Conservation (phyloP, 2,113 vertebrate species). For the Tringa solitaria region DNA sequence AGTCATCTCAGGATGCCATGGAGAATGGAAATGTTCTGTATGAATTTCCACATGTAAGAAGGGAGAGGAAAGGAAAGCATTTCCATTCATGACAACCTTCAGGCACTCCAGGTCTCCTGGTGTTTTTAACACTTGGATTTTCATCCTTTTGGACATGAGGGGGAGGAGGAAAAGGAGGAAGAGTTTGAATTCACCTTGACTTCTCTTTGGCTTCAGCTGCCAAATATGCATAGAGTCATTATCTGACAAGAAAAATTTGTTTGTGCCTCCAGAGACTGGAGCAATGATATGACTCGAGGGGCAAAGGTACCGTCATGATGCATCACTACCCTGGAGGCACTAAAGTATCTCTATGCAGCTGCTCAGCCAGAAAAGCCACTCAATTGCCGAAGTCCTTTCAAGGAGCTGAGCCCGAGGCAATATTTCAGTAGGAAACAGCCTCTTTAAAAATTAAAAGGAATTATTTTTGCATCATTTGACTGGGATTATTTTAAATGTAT, state of each 20-base stretch:
- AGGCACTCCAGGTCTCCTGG: background rate
- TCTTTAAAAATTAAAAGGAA: slow-evolving; percentile 57
- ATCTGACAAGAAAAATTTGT: slow-evolving; percentile 17
- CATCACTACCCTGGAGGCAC: slow-evolving; percentile 25
- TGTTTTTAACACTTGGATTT: background rate
- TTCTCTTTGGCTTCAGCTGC: slow-evolving; percentile 23
- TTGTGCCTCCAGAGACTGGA: background rate
- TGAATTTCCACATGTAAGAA: background rate
- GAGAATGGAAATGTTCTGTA: background rate
- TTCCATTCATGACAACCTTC: background rate
- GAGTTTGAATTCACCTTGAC: slow-evolving; percentile 20
- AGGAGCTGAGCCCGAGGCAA: slow-evolving; percentile 31
- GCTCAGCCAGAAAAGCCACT: slow-evolving; percentile 39
- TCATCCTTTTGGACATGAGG: background rate
- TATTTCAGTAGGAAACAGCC: slow-evolving; percentile 20
- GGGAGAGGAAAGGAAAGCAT: background rate
- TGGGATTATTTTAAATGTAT: background rate
- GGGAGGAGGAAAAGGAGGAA: background rate
- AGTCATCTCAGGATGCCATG: background rate
- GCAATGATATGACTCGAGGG: slow-evolving; percentile 2
- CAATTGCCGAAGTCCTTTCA: background rate
- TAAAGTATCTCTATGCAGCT: background rate
- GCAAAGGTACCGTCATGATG: slow-evolving; percentile 17
- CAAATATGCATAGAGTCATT: background rate
- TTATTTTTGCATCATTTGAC: slow-evolving; percentile 22